phyloP scores from a whole-genome alignment of 1,140 invertebrate species.

The Aphaenogaster floridana region DNA sequence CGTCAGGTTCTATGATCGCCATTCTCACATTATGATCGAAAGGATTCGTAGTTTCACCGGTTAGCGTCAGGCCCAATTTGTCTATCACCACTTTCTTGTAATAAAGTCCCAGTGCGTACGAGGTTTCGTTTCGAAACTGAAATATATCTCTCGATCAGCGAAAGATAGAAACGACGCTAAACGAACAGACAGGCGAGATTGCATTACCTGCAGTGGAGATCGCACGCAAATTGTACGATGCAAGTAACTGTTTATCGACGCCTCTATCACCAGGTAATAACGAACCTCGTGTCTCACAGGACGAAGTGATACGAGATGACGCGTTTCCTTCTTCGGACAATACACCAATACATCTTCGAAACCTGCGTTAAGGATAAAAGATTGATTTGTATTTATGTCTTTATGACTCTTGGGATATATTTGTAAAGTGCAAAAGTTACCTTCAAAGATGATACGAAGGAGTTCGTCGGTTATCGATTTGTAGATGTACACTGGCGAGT shows the following conservation, averaged over 20 bases:
- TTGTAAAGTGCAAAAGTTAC: conserved; percentile 67
- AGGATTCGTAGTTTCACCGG: conserved; percentile 91
- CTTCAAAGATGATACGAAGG: conserved; percentile 88
- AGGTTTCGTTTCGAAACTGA: conserved; percentile 93
- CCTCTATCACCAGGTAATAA: conserved; percentile 91
- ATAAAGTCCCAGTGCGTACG: conserved; percentile 91
- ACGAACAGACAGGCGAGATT: neutral
- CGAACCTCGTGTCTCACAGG: conserved; percentile 90
- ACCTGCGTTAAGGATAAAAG: conserved; percentile 85
- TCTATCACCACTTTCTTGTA: conserved; percentile 91
- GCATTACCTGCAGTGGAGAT: conserved; percentile 91
- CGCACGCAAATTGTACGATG: conserved; percentile 90
- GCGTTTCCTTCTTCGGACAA: conserved; percentile 90
- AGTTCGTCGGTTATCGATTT: conserved; percentile 89
- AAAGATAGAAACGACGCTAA: neutral
- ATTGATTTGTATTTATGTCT: neutral
- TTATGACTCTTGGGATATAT: neutral
- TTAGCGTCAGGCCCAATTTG: conserved; percentile 88
- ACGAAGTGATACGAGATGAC: conserved; percentile 90
- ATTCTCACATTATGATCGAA: conserved; percentile 92
- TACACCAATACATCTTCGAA: conserved; percentile 91
- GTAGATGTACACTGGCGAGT: conserved; percentile 87
- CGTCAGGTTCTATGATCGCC: conserved; percentile 91
- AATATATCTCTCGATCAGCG: conserved; percentile 39
- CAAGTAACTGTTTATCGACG: conserved; percentile 88